Evolutionary conservation across 2,797 vertebrate genomes (phyloP).

Genomic region (Brachyalestes nurse): DNA sequence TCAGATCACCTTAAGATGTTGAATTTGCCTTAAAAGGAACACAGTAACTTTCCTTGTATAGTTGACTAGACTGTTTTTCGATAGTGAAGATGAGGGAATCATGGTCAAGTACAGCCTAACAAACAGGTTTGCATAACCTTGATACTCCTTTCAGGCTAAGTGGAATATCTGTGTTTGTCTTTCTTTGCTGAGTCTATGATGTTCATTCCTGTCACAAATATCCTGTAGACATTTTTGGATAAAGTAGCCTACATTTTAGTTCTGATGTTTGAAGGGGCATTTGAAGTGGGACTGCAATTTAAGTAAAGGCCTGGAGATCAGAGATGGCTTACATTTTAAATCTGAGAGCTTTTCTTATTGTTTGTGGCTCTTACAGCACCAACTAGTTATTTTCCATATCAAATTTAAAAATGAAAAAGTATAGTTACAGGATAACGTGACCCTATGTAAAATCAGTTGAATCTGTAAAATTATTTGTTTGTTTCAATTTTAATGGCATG

Average conservation of each 20-base stretch:
- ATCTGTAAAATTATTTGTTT: no score
- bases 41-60: not conserved
- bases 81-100: not conserved
- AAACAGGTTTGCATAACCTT: not conserved
- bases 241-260: not conserved
- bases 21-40: not conserved
- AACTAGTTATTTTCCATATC: not conserved
- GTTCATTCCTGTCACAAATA: not conserved
- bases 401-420: no score
- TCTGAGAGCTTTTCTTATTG: not conserved
- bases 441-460: no score
- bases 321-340: not conserved
- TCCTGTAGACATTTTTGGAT: not conserved
- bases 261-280: not conserved
- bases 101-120: not conserved
- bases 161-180: not conserved
- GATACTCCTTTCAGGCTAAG: not conserved
- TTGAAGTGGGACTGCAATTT: not conserved
- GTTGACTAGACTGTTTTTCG: not conserved
- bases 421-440: no score
- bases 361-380: no score
- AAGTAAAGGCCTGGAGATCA: not conserved
- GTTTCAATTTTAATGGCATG: no score
- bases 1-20: not conserved
- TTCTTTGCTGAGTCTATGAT: not conserved